phyloP scores from a whole-genome alignment of 2,888 invertebrate species.

The Hymenopus coronatus region DNA sequence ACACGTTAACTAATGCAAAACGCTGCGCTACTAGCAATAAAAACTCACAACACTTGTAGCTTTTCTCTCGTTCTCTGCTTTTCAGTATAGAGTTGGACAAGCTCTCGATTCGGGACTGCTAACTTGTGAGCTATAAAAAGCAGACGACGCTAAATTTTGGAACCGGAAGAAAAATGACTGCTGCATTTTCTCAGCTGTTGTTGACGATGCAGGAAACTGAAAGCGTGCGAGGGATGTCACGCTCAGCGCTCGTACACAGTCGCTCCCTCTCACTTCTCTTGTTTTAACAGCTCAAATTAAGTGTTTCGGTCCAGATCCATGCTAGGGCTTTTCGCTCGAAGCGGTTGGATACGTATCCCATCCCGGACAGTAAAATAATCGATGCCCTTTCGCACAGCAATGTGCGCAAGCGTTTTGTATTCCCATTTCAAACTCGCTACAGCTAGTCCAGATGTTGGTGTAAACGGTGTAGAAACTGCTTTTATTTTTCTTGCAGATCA shows the following conservation, averaged over 20 bases:
- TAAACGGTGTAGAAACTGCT: neutral
- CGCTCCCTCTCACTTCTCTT: neutral
- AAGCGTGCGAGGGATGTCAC: neutral
- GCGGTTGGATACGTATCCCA: neutral
- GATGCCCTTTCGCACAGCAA: neutral
- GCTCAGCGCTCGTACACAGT: neutral
- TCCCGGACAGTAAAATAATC: neutral
- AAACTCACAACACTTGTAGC: slow-evolving; percentile 5
- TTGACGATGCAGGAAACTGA: neutral
- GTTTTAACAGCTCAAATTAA: neutral
- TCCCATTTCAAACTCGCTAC: neutral
- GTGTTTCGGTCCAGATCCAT: neutral
- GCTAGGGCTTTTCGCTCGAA: neutral
- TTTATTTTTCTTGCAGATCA: neutral
- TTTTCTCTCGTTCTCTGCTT: neutral
- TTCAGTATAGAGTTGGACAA: neutral
- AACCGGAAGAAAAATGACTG: slow-evolving; percentile 16
- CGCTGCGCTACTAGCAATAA: neutral
- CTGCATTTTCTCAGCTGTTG: neutral
- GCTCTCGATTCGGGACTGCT: neutral
- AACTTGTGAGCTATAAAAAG: neutral
- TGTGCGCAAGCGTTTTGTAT: neutral
- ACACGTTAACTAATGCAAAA: neutral
- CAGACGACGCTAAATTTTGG: slow-evolving; percentile 10
- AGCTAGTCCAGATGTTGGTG: neutral